phyloP scores from a whole-genome alignment of 2,888 invertebrate genomes.

The Phoenoteleia sp. region DNA sequence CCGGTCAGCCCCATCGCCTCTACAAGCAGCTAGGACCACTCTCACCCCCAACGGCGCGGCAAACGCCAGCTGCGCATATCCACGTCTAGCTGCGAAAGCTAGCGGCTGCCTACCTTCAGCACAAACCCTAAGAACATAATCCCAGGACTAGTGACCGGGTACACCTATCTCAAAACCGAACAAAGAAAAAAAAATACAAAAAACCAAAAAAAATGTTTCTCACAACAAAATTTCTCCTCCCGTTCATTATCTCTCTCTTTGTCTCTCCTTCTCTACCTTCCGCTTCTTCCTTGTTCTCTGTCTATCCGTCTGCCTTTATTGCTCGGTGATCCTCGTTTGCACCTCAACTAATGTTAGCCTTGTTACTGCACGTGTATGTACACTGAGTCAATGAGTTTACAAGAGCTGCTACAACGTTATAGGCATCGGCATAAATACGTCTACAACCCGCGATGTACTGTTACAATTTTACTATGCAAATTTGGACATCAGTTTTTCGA shows the following conservation, averaged over 20 bases:
- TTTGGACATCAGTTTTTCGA: not conserved
- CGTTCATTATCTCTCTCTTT: conserved; percentile 49
- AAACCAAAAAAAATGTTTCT: not conserved
- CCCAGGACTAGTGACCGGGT: conserved; percentile 78
- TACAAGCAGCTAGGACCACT: conserved; percentile 96
- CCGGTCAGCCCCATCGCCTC: conserved; percentile 95
- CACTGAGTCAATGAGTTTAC: conserved; percentile 59
- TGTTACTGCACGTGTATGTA: conserved; percentile 59
- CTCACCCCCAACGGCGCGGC: conserved; percentile 87
- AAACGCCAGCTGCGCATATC: conserved; percentile 85
- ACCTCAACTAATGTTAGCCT: conserved; percentile 57
- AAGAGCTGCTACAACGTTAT: conserved; percentile 59
- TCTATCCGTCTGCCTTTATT: conserved; percentile 6
- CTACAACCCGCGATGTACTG: conserved; percentile 1
- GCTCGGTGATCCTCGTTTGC: conserved; percentile 29
- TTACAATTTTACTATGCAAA: conserved; percentile 40
- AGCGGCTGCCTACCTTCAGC: conserved; percentile 85
- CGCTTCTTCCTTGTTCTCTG: not conserved
- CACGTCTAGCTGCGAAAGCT: conserved; percentile 85
- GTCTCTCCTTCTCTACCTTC: conserved; percentile 72
- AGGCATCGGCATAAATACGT: conserved; percentile 12
- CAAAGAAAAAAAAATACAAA: conserved; percentile 19
- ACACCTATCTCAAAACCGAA: conserved; percentile 42
- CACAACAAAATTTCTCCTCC: conserved; percentile 9
- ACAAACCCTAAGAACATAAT: conserved; percentile 82